Conservation (phyloP, 2,797 vertebrate species). For the Chanos chanos region DNA sequence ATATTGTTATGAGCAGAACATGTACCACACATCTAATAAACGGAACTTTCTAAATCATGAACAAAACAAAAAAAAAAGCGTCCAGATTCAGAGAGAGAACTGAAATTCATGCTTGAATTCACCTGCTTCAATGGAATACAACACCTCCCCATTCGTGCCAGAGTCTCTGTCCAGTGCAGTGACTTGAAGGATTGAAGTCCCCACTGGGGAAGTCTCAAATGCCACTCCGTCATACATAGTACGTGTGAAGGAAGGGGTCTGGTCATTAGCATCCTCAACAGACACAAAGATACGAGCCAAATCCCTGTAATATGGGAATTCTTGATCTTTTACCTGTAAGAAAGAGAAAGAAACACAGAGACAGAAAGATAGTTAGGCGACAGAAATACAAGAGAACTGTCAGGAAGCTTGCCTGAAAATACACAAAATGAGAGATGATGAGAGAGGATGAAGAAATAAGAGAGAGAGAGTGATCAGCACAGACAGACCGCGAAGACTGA, state of each 20-base stretch:
- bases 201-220: conserved; percentile 81
- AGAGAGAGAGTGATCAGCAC: too few species aligned
- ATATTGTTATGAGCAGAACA: too few species aligned
- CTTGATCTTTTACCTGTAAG: conserved; percentile 91
- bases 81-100: too few species aligned
- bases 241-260: conserved; percentile 89
- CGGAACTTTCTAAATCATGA: not conserved
- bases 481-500: too few species aligned
- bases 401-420: not conserved
- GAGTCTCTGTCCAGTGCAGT: conserved; percentile 92
- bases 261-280: conserved; percentile 92
- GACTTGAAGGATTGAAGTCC: conserved; percentile 83
- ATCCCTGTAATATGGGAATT: conserved; percentile 93
- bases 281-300: conserved; percentile 83
- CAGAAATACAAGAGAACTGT: not conserved
- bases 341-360: conserved; percentile 1
- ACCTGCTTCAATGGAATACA: conserved; percentile 93
- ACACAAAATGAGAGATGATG: too few species aligned
- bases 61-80: not conserved
- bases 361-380: not conserved
- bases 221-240: conserved; percentile 82
- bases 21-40: too few species aligned
- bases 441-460: too few species aligned
- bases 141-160: conserved; percentile 85
- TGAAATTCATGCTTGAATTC: conserved; percentile 23